A percentile compares a stretch with the other conserved stretches of the same genome.
These are phyloP conservation scores for Falco novaeseelandiae DNA, from an alignment of 2,797 vertebrate genomes.

Conservation along the genomic window DNA sequence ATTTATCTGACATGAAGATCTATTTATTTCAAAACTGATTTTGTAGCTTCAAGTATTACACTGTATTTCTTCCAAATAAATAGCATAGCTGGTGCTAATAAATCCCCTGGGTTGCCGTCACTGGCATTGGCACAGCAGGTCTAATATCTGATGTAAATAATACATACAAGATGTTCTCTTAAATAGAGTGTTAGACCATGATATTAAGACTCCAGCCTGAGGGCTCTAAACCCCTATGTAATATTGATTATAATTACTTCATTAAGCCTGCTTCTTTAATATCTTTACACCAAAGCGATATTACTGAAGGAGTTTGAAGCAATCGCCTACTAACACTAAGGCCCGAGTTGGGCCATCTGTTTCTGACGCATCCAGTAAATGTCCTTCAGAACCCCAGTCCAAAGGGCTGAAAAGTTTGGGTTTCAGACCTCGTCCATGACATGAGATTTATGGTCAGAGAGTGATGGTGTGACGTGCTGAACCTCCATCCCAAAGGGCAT, in stretches of 20 bases:
- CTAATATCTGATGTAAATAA: constrained; percentile 46
- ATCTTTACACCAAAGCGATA: not conserved
- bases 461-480: not conserved
- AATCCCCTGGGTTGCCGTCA: not conserved
- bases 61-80: not conserved
- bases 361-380: not conserved
- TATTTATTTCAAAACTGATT: not conserved
- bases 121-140: not conserved
- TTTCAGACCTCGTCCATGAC: too few relatives aligned
- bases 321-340: not conserved
- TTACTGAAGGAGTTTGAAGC: not conserved
- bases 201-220: not conserved
- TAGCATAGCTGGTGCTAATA: not conserved
- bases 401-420: not conserved
- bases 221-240: not conserved
- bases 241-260: constrained; percentile 39
- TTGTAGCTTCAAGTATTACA: not conserved
- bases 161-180: constrained; percentile 9
- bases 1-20: not conserved
- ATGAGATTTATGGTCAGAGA: not conserved
- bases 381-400: not conserved
- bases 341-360: not conserved
- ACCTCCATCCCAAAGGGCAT: not conserved
- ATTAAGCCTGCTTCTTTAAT: not conserved
- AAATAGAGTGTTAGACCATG: constrained; percentile 3